Base-by-base conservation (phyloP, 2,888 invertebrate species). In the Idaea dimidiata region DNA sequence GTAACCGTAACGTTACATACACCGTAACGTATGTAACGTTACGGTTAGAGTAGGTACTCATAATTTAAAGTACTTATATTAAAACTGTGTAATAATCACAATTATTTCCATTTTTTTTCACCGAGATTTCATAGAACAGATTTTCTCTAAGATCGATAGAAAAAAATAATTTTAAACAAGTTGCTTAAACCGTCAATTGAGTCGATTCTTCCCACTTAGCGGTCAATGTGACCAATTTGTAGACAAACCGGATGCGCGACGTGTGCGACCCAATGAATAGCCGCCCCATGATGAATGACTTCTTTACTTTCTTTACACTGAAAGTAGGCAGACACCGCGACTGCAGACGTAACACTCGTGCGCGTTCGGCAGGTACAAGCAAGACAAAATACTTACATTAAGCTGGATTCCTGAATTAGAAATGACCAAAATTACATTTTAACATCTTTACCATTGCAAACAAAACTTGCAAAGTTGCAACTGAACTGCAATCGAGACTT, bases 211-310 rank as follows among this genome's bases (percentile, higher is more conserved):
- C 79, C 87, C 83, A 88, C 83, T 87, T 87, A 87, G 86, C 88
- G 86, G 89, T 88, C 88, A 84, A 87, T 83, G 91, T 89, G 81
- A 88, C 88, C 90, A 87, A 89, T 91, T 86, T 85, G 85, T 83
- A 83, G 84, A 84, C 80, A 82, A 87, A 86, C 89, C 91, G 91
- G 89, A 88, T 88, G 86, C 84, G 78, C 81, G 72, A 74, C 73
- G 77, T 78, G 76, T 72, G 81, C 83, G 88, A 86, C 86, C 87
- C 82, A 87, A 81, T 87, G 84, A 82, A 78, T 77, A 80, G 77
- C 78, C 78, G 76, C 77, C 71, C 76, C 81, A 78, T 85, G 83
- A 88, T 88, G 80, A 84, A 84, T 86, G 81, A 77, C 76, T 88
- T 80, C 86, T 88, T 90, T 91, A 91, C 91, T 91, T 91, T 91